These are phyloP conservation scores for Aratinga solstitialis DNA, from an alignment of 2,797 vertebrate species.

Conservation along the genomic window DNA sequence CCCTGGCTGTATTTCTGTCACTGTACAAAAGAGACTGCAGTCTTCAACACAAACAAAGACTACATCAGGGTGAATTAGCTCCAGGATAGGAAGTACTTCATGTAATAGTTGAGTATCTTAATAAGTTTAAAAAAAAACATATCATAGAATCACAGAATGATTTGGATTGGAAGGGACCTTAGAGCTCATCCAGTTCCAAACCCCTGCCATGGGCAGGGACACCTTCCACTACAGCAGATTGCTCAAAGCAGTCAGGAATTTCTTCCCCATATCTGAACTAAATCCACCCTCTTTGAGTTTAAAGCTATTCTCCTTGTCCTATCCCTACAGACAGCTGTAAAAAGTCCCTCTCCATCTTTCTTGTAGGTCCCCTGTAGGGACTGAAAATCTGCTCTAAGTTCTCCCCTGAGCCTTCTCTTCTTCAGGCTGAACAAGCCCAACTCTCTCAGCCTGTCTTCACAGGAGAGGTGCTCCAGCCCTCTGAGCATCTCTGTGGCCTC, in stretches of 20 bases:
- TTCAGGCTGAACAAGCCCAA: neutral
- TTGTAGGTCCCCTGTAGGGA: neutral
- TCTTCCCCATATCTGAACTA: neutral
- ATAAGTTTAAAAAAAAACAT: neutral
- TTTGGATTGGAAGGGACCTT: neutral
- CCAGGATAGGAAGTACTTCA: slow-evolving; percentile 27
- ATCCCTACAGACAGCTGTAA: neutral
- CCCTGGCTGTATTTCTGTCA: neutral
- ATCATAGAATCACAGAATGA: neutral
- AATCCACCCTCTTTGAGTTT: neutral
- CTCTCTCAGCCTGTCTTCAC: neutral
- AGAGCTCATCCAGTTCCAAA: neutral
- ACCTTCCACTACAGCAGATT: neutral
- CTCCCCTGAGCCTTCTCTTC: neutral
- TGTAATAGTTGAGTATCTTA: neutral
- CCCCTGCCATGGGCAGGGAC: neutral
- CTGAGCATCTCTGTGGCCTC: neutral
- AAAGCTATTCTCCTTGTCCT: neutral
- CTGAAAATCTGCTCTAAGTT: neutral
- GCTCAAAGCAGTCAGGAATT: neutral
- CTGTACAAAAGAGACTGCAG: neutral
- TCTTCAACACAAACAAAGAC: neutral
- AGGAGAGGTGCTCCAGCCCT: neutral
- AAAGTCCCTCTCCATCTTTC: neutral
- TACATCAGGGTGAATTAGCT: neutral